Base-by-base conservation (phyloP, 2,797 vertebrate genomes). In the Tympanoctomys barrerae region DNA sequence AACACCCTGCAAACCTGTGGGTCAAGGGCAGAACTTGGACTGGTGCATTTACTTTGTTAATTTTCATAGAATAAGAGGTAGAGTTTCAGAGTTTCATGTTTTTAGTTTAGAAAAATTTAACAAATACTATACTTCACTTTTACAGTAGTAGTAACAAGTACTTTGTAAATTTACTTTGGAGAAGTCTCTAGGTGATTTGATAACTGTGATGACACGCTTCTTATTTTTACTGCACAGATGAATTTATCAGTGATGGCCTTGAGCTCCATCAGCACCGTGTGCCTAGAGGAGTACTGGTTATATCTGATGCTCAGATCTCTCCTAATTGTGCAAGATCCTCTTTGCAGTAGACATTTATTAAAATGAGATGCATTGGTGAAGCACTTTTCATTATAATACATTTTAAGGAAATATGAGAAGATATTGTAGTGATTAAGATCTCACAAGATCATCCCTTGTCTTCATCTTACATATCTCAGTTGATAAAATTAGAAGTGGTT, bases 291-390 rank as follows among this genome's bases (percentile, higher is more conserved):
- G 73, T 87, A 46, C 54, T 84, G 11, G 87, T 75, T 90, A n/a
- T 84, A 90, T 78, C 93, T 88, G 81, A 86, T 81, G 7, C 52
- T 89, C 31, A 91, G 22, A 16, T 87, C 18, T 42, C 10, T 91
- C 62, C 71, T 52, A 81, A 1, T 52, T 90, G 22, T 87, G 42
- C 7, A 89, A 90, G 87, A 57, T 12, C 33, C 31, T 79, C 26
- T 61, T 95, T 28, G 73, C 52, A 86, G 73, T 81, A 96, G 87
- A 42, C 22, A 84, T 71, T 70, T 94, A 70, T 88, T 92, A 59
- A 88, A 81, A 79, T 70, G 5, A 86, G 13, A 82, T 64, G 0
- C 10, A 52, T 18, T 84, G 7, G 16, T n/a, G 85, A 80, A 18
- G 3, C 3, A 87, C 26, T 14, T 82, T 68, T 95, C 66, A 49